phyloP scores from a whole-genome alignment of 2,113 vertebrate genomes.

The Carassius auratus region DNA sequence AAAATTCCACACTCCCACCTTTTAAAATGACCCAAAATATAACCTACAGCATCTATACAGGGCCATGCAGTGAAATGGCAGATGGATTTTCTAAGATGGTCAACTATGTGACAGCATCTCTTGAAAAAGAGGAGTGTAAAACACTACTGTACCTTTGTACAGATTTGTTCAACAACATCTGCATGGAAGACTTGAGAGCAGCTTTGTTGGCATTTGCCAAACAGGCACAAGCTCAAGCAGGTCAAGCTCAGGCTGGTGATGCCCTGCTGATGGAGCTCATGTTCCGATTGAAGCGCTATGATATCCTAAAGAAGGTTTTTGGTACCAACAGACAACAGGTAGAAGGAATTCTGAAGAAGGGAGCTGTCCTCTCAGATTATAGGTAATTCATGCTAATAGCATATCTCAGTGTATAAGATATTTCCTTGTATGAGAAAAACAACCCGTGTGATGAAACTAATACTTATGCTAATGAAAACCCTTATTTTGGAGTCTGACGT shows the following conservation, averaged over 20 bases:
- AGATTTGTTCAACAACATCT: conserved; percentile 26
- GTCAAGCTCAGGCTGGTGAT: neutral
- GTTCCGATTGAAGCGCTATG: conserved; percentile 53
- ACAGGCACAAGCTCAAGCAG: neutral
- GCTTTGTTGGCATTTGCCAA: conserved; percentile 33
- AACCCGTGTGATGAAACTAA: neutral
- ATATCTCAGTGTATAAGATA: neutral
- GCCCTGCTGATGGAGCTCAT: conserved; percentile 47
- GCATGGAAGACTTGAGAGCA: conserved; percentile 35
- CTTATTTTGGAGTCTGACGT: neutral
- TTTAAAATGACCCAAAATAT: conserved; percentile 16
- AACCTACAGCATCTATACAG: conserved; percentile 1
- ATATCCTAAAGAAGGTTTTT: conserved; percentile 43
- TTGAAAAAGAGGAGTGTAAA: conserved; percentile 40
- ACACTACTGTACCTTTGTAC: conserved; percentile 44
- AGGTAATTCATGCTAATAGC: conserved; percentile 12
- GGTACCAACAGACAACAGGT: conserved; percentile 43
- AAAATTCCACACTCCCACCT: neutral
- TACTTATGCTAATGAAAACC: neutral
- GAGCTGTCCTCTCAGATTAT: conserved; percentile 44
- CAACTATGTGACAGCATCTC: conserved; percentile 28
- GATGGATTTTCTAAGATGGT: conserved; percentile 28
- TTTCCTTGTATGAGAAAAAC: neutral
- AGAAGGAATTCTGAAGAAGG: conserved; percentile 29
- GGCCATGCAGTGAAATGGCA: conserved; percentile 37